Percentiles rank a stretch among this genome's conserved stretches.
These are phyloP conservation scores for Artemia sp. DNA, from an alignment of 2,888 invertebrate genomes.

Conservation along the genomic window DNA sequence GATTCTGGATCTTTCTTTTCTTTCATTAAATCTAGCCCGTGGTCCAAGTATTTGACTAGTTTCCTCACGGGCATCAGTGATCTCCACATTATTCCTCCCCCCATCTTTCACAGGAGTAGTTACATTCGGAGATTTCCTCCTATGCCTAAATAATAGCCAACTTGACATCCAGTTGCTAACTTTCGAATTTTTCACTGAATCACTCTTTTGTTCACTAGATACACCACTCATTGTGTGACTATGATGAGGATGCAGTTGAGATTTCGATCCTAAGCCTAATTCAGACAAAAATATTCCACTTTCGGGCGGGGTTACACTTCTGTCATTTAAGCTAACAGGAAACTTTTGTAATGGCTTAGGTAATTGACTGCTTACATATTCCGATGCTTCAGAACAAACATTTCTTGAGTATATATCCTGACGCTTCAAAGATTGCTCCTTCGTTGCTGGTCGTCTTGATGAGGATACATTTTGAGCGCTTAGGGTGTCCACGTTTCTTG, in stretches of 20 bases:
- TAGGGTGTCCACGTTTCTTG: no score
- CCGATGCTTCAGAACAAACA: not conserved
- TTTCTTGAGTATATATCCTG: not conserved
- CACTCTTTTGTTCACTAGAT: slow-evolving; percentile 3
- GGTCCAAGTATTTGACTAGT: not conserved
- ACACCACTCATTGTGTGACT: not conserved
- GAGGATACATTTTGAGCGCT: not conserved
- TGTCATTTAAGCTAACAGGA: not conserved
- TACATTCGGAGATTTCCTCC: slow-evolving; percentile 2
- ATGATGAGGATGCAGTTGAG: no score
- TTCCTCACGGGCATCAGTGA: not conserved
- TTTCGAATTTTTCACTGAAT: slow-evolving; percentile 12
- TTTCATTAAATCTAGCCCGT: slow-evolving; percentile 11
- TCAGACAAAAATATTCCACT: not conserved
- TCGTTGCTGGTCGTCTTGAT: not conserved
- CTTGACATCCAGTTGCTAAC: slow-evolving; percentile 1
- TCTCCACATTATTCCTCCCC: not conserved
- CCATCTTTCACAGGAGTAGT: not conserved
- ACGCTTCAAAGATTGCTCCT: not conserved
- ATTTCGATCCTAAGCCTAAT: no score
- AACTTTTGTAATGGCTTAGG: not conserved
- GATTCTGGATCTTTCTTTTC: not conserved
- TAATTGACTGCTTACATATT: not conserved
- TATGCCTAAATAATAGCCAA: slow-evolving; percentile 3
- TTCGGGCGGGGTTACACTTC: not conserved